A percentile compares a stretch with the other conserved stretches of the same genome.
phyloP scores from a whole-genome alignment of 2,888 invertebrate genomes.

The Tethea ocularis region DNA sequence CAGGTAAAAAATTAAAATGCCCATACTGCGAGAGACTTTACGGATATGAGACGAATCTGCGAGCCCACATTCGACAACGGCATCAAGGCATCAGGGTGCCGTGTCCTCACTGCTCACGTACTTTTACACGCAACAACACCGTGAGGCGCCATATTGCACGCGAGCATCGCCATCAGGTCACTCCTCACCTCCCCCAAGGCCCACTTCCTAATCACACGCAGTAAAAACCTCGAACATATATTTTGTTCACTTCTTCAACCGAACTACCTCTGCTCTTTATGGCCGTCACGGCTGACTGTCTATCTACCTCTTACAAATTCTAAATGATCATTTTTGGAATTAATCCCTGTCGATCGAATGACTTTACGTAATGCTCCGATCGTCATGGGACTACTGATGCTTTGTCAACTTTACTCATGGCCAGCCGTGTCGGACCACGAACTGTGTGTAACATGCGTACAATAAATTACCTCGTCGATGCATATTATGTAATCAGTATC shows the following conservation, averaged over 20 bases:
- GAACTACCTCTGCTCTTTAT: slow-evolving; percentile 71
- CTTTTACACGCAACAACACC: slow-evolving; percentile 96
- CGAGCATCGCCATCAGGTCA: slow-evolving; percentile 92
- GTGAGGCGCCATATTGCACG: slow-evolving; percentile 95
- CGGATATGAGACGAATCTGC: slow-evolving; percentile 96
- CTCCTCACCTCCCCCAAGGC: slow-evolving; percentile 85
- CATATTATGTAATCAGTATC: slow-evolving; percentile 77
- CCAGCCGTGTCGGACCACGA: slow-evolving; percentile 44
- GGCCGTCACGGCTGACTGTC: slow-evolving; percentile 49
- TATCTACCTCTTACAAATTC: slow-evolving; percentile 36
- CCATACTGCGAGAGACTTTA: slow-evolving; percentile 96
- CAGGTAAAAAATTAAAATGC: slow-evolving; percentile 96
- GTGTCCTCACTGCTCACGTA: slow-evolving; percentile 95
- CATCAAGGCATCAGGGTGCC: slow-evolving; percentile 96
- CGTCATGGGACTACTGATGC: slow-evolving; percentile 22
- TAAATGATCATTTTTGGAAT: slow-evolving; percentile 24
- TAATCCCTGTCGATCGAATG: slow-evolving; percentile 24
- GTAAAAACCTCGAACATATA: slow-evolving; percentile 61
- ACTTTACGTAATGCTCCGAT: slow-evolving; percentile 26
- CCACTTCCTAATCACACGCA: slow-evolving; percentile 86
- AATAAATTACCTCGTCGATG: slow-evolving; percentile 78
- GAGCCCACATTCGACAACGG: slow-evolving; percentile 95
- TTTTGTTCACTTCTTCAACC: slow-evolving; percentile 58
- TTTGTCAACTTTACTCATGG: slow-evolving; percentile 18
- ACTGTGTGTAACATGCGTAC: slow-evolving; percentile 65